Evolutionary conservation across 2,113 vertebrate species (phyloP), one percentile per base, ranked within the genome.

Genomic region (Lasiurus borealis): DNA sequence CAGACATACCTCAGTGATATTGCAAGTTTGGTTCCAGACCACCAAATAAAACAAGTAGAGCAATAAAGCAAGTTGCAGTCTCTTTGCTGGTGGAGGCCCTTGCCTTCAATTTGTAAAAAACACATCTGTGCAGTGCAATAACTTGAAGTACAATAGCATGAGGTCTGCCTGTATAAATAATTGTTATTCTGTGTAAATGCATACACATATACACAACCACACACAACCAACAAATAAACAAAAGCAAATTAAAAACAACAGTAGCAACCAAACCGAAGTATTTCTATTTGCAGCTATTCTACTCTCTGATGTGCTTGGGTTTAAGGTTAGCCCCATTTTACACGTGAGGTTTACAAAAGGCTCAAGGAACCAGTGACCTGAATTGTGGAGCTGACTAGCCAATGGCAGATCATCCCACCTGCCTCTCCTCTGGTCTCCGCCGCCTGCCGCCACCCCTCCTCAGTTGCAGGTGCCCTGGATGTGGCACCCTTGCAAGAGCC

Each of bases 401-500:
- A 23, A 44, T 18, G 18, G 15, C 87, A 59, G 29, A 14, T 29
- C 59, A 15, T 23, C 8, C 11, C 4, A 31, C 69, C 69, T 36
- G 34, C 34, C 57, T 48, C 21, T n/a, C n/a, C 4, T 0, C 40
- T 40, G 40, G 0, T 34, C 68, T 84, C 54, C n/a, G 1, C 18
- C 75, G 31, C 18, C 50, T 36, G 2, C 0, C 0, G 2, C 9
- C 16, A 44, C 23, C 34, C 11, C 9, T 2, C 29, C 1, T 1
- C 27, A 0, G 25, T 34, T 3, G 0, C 15, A 25, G 52, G 23
- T 89, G 76, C 1, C 18, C 1, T 31, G 76, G 34, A 18, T 13
- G n/a, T 5, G 16, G 21, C 19, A 16, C 46, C 34, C 16, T 73
- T 66, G 40, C 75, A 62, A 73, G 54, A 21, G 27, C 12, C 2